These are phyloP conservation scores for Nymphalis c-album DNA, from an alignment of 2,888 invertebrate species.

Conservation along the genomic window DNA sequence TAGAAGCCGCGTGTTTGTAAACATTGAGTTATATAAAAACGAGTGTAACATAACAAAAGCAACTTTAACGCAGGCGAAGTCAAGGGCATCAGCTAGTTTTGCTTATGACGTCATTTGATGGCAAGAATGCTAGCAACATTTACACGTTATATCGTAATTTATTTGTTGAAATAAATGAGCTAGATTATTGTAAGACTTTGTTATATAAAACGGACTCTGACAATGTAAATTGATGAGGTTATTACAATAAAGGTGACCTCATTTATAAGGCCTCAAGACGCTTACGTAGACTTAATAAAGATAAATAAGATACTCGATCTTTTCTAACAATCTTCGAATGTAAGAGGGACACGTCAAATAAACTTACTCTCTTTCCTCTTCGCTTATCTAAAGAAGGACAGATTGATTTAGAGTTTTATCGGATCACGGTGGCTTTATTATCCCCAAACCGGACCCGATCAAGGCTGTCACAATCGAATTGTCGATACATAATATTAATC, in stretches of 20 bases:
- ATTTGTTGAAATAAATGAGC: not conserved
- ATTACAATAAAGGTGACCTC: conserved; percentile 23
- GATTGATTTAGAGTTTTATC: conserved; percentile 28
- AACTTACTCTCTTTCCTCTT: conserved; percentile 17
- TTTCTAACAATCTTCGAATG: conserved; percentile 7
- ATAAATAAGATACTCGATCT: conserved; percentile 11
- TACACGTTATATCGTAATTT: not conserved
- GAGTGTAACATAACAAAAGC: too few relatives aligned
- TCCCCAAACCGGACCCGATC: conserved; percentile 4
- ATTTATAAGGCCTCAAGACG: conserved; percentile 22
- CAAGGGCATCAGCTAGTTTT: too few relatives aligned
- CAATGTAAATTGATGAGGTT: conserved; percentile 20
- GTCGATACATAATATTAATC: not conserved
- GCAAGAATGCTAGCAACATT: too few relatives aligned
- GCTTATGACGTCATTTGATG: too few relatives aligned
- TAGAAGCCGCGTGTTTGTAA: too few relatives aligned
- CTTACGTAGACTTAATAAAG: conserved; percentile 13
- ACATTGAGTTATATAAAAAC: too few relatives aligned
- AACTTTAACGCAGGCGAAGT: too few relatives aligned
- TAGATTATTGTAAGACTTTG: conserved; percentile 1
- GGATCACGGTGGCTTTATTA: conserved; percentile 20
- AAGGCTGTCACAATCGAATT: conserved; percentile 7
- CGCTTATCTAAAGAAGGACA: conserved; percentile 15
- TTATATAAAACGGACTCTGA: conserved; percentile 1
- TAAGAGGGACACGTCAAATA: conserved; percentile 11